Base-by-base conservation (phyloP, 2,888 invertebrate genomes). In the Parnassius glacialis region DNA sequence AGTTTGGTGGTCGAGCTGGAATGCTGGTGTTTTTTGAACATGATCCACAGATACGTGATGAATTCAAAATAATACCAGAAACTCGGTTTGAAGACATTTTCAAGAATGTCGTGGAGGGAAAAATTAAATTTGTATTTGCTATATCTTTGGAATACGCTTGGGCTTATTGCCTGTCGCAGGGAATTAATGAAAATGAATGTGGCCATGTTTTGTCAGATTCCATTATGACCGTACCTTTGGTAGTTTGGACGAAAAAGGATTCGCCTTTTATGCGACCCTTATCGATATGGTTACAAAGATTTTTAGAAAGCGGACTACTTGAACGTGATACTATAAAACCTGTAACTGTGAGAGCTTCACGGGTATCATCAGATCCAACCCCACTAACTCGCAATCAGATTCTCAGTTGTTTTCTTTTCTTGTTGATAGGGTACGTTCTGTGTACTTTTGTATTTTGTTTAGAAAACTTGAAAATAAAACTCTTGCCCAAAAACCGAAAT, bases 91-190 rank as follows among this genome's bases (percentile, higher is more conserved):
- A 87, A 42, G 73, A 75, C 0, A 62, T 78, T 9, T 84, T 87
- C 50, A 72, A 68, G 47, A 76, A 82, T 25, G 76, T 87, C 0
- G 65, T 85, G 16, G 74, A 80, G 48, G 80, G 81, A 0, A 78
- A 70, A 59, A 77, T 67, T 51, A 79, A 77, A 53, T 87, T 85
- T 65, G 78, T 87, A 0, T 50, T 87, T 45, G 86, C 87, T 2
- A 78, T 82, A 2, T 84, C 84, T 34, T 66, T 87, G 54, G 86
- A 88, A 64, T 87, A 84, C 56, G 82, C 83, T 34, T 79, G 78
- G 70, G 79, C 83, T 1, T 80, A 78, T 58, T 87, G 87, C 50
- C 58, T 81, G 7, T 68, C 80, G 0, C 75, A 75, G 43, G 84
- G 82, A 0, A 0, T 79, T 63, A 81, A 78, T 12, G 84, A 83